phyloP scores from a whole-genome alignment of 1,140 invertebrate genomes.

The Carposina sasakii region DNA sequence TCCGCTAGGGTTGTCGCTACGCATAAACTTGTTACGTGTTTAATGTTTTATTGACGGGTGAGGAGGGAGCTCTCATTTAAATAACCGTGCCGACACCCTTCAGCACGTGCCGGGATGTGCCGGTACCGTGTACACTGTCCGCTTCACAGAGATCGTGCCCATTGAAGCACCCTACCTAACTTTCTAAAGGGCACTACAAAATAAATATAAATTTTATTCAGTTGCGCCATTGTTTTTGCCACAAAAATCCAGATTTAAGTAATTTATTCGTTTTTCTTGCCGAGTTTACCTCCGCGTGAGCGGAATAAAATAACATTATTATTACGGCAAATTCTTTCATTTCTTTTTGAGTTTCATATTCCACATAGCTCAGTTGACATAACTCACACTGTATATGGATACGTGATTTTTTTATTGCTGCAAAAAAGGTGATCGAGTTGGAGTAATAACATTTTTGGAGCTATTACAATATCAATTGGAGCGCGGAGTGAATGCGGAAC shows the following conservation, averaged over 20 bases:
- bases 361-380: too few relatives aligned
- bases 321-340: too few relatives aligned
- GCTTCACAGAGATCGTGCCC: slow-evolving; percentile 9
- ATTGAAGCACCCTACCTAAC: too few relatives aligned
- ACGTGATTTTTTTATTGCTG: too few relatives aligned
- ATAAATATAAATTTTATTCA: too few relatives aligned
- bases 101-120: slow-evolving; percentile 17
- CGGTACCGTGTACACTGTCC: too few relatives aligned
- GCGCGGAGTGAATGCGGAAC: slow-evolving; percentile 53
- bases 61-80: slow-evolving; percentile 62
- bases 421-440: too few relatives aligned
- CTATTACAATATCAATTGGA: slow-evolving; percentile 45
- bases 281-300: slow-evolving; percentile 4
- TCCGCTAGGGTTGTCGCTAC: slow-evolving; percentile 69
- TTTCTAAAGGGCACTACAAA: too few relatives aligned
- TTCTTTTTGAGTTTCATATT: too few relatives aligned
- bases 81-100: slow-evolving; percentile 40
- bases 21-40: slow-evolving; percentile 71
- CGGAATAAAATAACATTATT: slow-evolving; percentile 3
- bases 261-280: slow-evolving; percentile 8
- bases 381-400: too few relatives aligned
- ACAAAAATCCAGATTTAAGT: slow-evolving; percentile 1
- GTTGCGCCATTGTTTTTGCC: not conserved
- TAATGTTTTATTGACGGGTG: slow-evolving; percentile 71
- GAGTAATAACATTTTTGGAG: slow-evolving; percentile 52